phyloP scores from a whole-genome alignment of 2,888 invertebrate genomes.

The Epirrhoe alternata region DNA sequence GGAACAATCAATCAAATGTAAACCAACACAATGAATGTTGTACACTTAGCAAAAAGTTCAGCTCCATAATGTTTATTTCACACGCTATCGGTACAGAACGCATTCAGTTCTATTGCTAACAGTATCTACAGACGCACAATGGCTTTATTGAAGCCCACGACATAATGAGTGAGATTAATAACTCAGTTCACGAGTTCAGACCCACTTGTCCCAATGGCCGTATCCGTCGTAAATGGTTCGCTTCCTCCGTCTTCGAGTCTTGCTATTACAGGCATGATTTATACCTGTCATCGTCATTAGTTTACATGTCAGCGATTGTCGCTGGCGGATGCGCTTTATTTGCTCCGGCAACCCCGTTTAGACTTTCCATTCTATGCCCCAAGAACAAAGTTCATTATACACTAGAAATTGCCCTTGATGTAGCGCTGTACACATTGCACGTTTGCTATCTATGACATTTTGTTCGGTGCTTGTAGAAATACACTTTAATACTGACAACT shows the following conservation, averaged over 20 bases:
- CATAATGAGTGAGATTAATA: slow-evolving; percentile 65
- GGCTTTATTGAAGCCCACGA: slow-evolving; percentile 52
- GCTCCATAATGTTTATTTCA: slow-evolving; percentile 17
- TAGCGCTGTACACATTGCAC: slow-evolving; percentile 14
- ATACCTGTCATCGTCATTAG: slow-evolving; percentile 81
- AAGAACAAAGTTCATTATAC: slow-evolving; percentile 38
- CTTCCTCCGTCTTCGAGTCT: slow-evolving; percentile 75
- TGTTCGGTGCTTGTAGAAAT: background rate
- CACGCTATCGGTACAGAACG: slow-evolving; percentile 23
- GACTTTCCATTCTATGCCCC: slow-evolving; percentile 47
- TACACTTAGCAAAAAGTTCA: slow-evolving; percentile 13
- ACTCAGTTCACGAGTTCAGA: slow-evolving; percentile 60
- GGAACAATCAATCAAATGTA: slow-evolving; percentile 21
- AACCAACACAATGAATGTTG: slow-evolving; percentile 10
- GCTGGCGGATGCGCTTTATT: slow-evolving; percentile 76
- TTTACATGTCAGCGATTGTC: slow-evolving; percentile 76
- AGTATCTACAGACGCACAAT: slow-evolving; percentile 46
- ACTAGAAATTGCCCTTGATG: slow-evolving; percentile 21
- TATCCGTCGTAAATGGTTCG: slow-evolving; percentile 83
- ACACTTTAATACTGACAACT: slow-evolving; percentile 1
- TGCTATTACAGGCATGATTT: slow-evolving; percentile 80
- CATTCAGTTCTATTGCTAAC: slow-evolving; percentile 21
- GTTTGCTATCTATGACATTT: background rate
- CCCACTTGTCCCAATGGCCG: slow-evolving; percentile 75
- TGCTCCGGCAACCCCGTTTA: slow-evolving; percentile 61